Conservation (phyloP, 2,888 invertebrate species). For the Choristoneura rosaceana region DNA sequence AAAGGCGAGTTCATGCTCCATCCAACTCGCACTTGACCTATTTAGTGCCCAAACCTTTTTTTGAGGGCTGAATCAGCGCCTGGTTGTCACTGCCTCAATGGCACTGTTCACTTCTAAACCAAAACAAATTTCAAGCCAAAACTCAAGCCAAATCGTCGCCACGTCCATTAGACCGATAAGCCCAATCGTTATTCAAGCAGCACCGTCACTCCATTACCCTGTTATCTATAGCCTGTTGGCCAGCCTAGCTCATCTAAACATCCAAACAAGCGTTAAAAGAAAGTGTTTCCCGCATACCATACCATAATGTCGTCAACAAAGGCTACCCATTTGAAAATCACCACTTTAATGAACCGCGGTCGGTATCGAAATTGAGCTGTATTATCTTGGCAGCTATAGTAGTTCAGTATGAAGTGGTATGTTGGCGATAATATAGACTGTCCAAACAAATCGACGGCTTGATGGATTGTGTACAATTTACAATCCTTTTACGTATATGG, state of each 20-base stretch:
- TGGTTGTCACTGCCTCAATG: no score
- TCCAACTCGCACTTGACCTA: no score
- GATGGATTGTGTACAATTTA: conserved; percentile 7
- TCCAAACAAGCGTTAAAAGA: conserved; percentile 14
- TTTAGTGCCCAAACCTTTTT: no score
- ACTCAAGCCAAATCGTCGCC: background rate
- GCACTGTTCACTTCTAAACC: no score
- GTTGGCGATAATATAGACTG: background rate
- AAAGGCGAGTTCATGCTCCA: no score
- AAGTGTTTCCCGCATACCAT: conserved; percentile 19
- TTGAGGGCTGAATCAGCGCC: no score
- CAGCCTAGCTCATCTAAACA: background rate
- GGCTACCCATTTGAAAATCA: conserved; percentile 1
- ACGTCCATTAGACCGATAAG: background rate
- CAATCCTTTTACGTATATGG: conserved; percentile 15
- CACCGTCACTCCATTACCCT: background rate
- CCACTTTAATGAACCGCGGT: background rate
- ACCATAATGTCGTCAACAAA: conserved; percentile 11
- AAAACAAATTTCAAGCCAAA: no score
- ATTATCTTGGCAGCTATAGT: background rate
- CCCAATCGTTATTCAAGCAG: background rate
- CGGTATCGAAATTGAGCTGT: background rate
- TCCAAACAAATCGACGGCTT: background rate
- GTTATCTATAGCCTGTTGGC: conserved; percentile 3
- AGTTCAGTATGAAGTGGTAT: no score